These are phyloP conservation scores for Coreoperca whiteheadi DNA, from an alignment of 2,113 vertebrate genomes.

Conservation along the genomic window DNA sequence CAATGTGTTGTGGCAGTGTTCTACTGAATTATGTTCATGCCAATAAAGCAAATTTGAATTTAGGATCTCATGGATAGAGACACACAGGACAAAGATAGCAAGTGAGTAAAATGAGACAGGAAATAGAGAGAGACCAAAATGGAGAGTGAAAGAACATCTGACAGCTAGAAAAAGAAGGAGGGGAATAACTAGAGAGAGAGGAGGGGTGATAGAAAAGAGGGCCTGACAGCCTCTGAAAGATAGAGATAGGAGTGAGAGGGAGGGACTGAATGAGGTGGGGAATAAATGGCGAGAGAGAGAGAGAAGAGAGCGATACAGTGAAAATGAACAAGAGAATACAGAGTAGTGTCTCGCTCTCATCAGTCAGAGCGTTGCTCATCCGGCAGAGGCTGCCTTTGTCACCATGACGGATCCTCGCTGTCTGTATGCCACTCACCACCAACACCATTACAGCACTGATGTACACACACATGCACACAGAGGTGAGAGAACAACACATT, in stretches of 20 bases:
- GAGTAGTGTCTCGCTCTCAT: slow-evolving; percentile 75
- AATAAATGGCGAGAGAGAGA: slow-evolving; percentile 63
- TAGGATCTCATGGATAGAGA: slow-evolving; percentile 16
- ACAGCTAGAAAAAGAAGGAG: slow-evolving; percentile 38
- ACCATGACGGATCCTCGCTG: slow-evolving; percentile 75
- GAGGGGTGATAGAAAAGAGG: slow-evolving; percentile 27
- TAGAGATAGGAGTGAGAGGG: slow-evolving; percentile 54
- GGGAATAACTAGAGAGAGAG: slow-evolving; percentile 51
- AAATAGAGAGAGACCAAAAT: slow-evolving; percentile 57
- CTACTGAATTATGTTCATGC: not conserved
- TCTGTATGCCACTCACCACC: slow-evolving; percentile 60
- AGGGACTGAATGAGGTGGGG: slow-evolving; percentile 57
- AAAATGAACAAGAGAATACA: slow-evolving; percentile 57
- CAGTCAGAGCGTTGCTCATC: slow-evolving; percentile 80
- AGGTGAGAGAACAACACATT: slow-evolving; percentile 26
- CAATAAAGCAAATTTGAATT: slow-evolving; percentile 40
- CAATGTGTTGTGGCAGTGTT: not conserved
- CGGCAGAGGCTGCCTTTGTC: slow-evolving; percentile 77
- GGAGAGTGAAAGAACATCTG: slow-evolving; percentile 54
- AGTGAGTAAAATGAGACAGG: slow-evolving; percentile 52
- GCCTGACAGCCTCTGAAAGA: slow-evolving; percentile 58
- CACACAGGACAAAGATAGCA: slow-evolving; percentile 30
- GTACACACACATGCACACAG: slow-evolving; percentile 33
- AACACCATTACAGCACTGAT: slow-evolving; percentile 62
- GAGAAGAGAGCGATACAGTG: slow-evolving; percentile 49